Evolutionary conservation across 2,888 invertebrate species (phyloP), one percentile per base, ranked within the genome.

Genomic region (Fragum whitleyi): DNA sequence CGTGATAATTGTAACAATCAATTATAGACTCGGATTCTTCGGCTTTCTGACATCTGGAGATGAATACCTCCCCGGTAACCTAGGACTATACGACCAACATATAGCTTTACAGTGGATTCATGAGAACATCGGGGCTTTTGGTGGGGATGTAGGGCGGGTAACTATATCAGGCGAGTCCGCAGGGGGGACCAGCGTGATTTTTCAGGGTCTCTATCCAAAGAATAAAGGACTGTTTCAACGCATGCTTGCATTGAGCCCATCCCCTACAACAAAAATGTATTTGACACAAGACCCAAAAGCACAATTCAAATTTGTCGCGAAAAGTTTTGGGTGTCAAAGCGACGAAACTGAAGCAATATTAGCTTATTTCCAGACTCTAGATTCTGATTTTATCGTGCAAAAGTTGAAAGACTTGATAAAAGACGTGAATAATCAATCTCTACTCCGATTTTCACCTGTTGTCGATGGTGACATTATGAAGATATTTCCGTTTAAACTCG

Each of bases 41-140:
- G 98, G 98, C 28, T 99, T 98, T 95, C 95, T 98, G 74, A 98
- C 97, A 94, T 95, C 98, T 91, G 96, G 96, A 70, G 96, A 96
- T 89, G 84, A 89, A 87, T 96, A 96, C 88, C 96, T 97, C 0
- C 97, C 97, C 0, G 98, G 98, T 7, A 98, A 98, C 94, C 97
- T 97, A 96, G 98, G 95, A 0, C 95, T 99, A 23, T 97, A 97
- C 96, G 98, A 99, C 95, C 98, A 99, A 95, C 96, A 97, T 14
- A 93, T 98, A 91, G 98, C 98, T 1, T 96, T 98, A 87, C 96
- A 97, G 77, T 99, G 98, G 98, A 96, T 98, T 47, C 96, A 97
- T 94, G 97, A 97, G 87, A 98, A 99, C 93, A 97, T 98, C n/a
- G 78, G 55, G 2, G 39, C 39, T 26, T 92, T 92, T 51, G 90